phyloP scores from a whole-genome alignment of 2,888 invertebrate species.

The Ophion obscuratus region DNA sequence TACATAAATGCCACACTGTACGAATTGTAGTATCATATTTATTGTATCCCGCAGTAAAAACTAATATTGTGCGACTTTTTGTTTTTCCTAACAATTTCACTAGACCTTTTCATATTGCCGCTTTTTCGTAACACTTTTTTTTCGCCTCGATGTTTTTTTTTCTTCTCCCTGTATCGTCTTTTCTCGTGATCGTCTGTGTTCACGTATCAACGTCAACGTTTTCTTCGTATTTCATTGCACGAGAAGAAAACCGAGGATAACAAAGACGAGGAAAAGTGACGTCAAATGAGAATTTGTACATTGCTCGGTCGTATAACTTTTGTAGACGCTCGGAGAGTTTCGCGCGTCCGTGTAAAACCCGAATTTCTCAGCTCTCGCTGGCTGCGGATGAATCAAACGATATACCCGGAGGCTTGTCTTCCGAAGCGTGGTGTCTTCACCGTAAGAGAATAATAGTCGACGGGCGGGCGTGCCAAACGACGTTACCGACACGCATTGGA shows the following conservation, averaged over 20 bases:
- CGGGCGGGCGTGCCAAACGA: slow-evolving; percentile 46
- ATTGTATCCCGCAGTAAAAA: slow-evolving; percentile 28
- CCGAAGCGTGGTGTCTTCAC: neutral
- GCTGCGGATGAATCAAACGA: neutral
- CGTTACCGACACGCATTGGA: slow-evolving; percentile 66
- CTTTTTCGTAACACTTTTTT: slow-evolving; percentile 13
- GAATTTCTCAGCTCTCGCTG: neutral
- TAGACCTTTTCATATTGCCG: neutral
- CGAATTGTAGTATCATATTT: slow-evolving; percentile 10
- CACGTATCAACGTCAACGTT: neutral
- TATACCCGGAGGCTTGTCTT: neutral
- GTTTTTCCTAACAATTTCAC: slow-evolving; percentile 10
- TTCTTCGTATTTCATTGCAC: neutral
- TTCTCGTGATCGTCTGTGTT: neutral
- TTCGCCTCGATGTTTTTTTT: neutral
- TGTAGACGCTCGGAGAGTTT: neutral
- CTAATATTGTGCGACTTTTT: slow-evolving; percentile 27
- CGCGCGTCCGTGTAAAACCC: neutral
- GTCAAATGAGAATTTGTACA: neutral
- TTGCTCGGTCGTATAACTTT: neutral
- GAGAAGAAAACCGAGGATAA: neutral
- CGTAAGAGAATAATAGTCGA: slow-evolving; percentile 33
- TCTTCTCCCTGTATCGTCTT: neutral
- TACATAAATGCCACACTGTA: slow-evolving; percentile 6
- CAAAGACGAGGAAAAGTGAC: neutral